Conservation (phyloP, 2,888 invertebrate species). For the Barypeithes pellucidus region DNA sequence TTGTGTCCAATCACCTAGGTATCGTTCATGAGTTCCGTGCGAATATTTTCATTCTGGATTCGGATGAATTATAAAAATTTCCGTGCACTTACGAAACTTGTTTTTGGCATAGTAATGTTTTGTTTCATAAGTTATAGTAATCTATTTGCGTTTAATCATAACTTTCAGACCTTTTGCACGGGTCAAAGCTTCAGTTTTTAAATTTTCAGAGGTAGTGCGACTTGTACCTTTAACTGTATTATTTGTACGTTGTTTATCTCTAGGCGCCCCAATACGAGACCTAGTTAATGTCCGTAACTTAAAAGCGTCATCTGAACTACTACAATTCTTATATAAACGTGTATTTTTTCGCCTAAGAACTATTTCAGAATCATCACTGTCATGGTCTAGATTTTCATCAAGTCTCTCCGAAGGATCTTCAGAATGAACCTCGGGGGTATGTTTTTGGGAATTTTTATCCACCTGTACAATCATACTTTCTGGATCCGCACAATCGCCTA, state of each 20-base stretch:
- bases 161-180: not conserved
- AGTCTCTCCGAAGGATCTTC: not conserved
- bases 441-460: not conserved
- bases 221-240: not conserved
- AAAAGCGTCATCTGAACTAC: not conserved
- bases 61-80: no score
- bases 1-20: no score
- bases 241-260: no score
- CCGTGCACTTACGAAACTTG: no score
- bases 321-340: not conserved
- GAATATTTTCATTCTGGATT: no score
- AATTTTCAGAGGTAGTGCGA: not conserved
- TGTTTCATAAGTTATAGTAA: not conserved
- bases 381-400: not conserved
- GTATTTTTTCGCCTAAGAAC: not conserved
- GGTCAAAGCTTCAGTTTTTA: not conserved
- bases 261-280: no score
- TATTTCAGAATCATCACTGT: slow-evolving; percentile 20
- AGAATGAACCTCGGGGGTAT: not conserved
- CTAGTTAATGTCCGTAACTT: not conserved
- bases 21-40: no score
- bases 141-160: not conserved
- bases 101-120: not conserved
- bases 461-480: not conserved
- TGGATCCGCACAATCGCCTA: no score